Base-by-base conservation (phyloP, 2,113 vertebrate genomes). In the Hippoglossus stenolepis region DNA sequence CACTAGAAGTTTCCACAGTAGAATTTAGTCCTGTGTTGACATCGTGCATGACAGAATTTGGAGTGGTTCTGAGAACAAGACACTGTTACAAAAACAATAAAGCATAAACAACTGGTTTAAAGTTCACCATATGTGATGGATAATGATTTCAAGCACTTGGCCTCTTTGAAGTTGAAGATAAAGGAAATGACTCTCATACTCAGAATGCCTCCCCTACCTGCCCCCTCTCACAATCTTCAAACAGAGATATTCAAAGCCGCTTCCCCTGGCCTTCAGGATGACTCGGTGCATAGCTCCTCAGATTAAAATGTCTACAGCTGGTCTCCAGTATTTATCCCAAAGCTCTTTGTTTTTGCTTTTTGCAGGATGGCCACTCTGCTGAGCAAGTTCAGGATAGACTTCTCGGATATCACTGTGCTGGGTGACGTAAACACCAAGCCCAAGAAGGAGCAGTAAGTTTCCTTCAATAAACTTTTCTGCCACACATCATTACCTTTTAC, bases 301-400 rank as follows among this genome's bases (percentile, higher is more conserved):
- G 13, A 26, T 43, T 60, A 17, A 66, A 61, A 58, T 11, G 21
- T 65, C 38, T 75, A 0, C 65, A 76, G 40, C 13, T 59, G 51
- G 5, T 74, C 77, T 60, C 49, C n/a, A 28, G 9, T 3, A 40
- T 75, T 64, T n/a, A 62, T n/a, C 20, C n/a, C 5, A 51, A 67
- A 73, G 4, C 23, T 23, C 10, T 58, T 54, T 79, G 21, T 35
- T 2, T 38, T 45, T 45, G 26, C 88, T 35, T 2, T 31, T 45
- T 45, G 26, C 88, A 99, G 98, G 87, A 99, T 99, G 98, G 98
- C 98, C 31, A 98, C 98, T 61, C 91, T 99, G 85, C 96, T 99
- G 63, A 99, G 97, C 93, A 99, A 99, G 91, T 99, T 99, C 93
- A 95, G 98, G 88, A 99, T 99, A 93, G 98, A 99, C 87, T 99